Evolutionary conservation across 2,113 vertebrate genomes (phyloP).

Genomic region (Microcebus ravelobensis): DNA sequence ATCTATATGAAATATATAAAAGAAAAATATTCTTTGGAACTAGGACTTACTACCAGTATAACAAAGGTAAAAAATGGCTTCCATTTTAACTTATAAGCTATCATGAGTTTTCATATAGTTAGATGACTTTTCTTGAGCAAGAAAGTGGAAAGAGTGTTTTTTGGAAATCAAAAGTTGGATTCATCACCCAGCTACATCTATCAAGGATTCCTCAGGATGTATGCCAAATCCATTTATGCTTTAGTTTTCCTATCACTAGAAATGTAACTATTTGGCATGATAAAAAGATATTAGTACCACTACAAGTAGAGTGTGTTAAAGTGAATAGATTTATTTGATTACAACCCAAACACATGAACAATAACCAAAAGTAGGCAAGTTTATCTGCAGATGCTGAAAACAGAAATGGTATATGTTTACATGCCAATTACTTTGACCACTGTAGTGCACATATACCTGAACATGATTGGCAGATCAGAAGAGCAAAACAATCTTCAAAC

Average conservation of each 20-base stretch:
- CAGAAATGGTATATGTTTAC: neutral
- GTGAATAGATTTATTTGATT: constrained; percentile 9
- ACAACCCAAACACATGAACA: neutral
- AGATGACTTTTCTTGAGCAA: constrained; percentile 42
- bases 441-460: neutral
- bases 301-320: neutral
- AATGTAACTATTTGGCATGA: constrained; percentile 19
- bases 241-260: constrained; percentile 29
- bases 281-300: neutral
- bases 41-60: constrained; percentile 43
- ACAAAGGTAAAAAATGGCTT: constrained; percentile 63
- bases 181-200: neutral
- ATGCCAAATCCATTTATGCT: neutral
- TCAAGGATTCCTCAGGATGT: constrained; percentile 50
- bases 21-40: constrained; percentile 58
- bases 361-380: neutral
- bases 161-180: constrained; percentile 44
- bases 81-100: constrained; percentile 43
- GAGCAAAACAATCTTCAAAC: neutral
- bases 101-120: constrained; percentile 45
- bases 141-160: neutral
- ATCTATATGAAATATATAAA: constrained; percentile 63
- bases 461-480: neutral
- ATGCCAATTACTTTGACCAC: neutral
- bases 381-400: neutral